Evolutionary conservation across 2,888 invertebrate species (phyloP), one percentile per base, ranked within the genome.

Genomic region (Blera fallax): DNA sequence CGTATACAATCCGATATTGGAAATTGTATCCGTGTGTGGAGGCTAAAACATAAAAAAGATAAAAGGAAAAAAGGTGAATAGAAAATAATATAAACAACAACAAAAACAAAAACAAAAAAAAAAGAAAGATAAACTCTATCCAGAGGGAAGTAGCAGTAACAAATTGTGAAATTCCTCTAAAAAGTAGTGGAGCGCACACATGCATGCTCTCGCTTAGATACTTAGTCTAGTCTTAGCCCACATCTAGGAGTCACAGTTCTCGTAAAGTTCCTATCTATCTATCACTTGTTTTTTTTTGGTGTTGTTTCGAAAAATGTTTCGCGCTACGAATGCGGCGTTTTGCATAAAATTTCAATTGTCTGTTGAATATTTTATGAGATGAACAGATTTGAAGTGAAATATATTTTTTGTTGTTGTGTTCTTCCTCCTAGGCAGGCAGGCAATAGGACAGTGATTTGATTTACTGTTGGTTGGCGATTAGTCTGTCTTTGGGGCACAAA

Each of bases 21-120:
- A 73, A 87, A 87, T 78, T 87, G 87, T 73, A 87, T 87, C 70
- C 82, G 87, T 87, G 87, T 87, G 87, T 87, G 87, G 87, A 64
- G 87, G 72, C 18, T 87, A 80, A 87, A 87, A 82, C 81, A 87
- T 87, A 87, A 87, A 78, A 87, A 87, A 87, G 82, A 87, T 73
- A 87, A 87, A 87, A 54, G 87, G 87, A 87, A 87, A 82, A 87
- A 82, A 87, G 87, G 87, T 87, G 87, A 87, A 87, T 82, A 87
- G n/a, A 69, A 67, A 48, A 37, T 29, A 54, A 40, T 62, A 40
- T n/a, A n/a, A n/a, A n/a, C n/a, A n/a, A n/a, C n/a, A 43, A 48
- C 4, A 73, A 43, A 2, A 37, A 50, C 18, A 21, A 52, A 56
- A 43, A 50, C 16, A 67, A 45, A 4, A 54, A 16, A 18, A 11